phyloP scores from a whole-genome alignment of 2,797 vertebrate species.

The Calcarius lapponicus region DNA sequence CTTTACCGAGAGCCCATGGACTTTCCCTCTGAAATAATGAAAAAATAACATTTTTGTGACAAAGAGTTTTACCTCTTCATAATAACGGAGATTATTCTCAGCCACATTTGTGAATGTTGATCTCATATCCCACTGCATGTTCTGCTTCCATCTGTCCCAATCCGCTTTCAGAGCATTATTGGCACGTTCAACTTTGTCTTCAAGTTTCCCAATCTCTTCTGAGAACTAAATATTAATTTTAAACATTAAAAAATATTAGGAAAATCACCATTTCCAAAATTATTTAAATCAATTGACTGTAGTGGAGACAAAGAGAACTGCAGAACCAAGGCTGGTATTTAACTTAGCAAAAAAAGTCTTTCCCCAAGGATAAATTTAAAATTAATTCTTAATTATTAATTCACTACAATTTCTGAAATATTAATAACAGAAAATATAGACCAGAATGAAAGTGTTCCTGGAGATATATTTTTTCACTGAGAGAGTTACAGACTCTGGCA shows the following conservation, averaged over 20 bases:
- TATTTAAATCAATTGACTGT: background rate
- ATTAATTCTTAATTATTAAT: background rate
- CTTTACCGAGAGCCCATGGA: background rate
- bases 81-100: conserved; percentile 87
- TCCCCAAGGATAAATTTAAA: background rate
- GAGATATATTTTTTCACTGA: background rate
- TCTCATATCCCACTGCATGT: conserved; percentile 87
- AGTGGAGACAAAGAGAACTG: background rate
- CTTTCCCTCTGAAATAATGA: background rate
- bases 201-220: conserved; percentile 87
- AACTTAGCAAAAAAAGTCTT: background rate
- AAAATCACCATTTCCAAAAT: background rate
- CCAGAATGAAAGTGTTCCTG: background rate
- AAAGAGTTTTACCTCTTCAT: conserved; percentile 87
- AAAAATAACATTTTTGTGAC: background rate
- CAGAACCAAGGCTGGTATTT: background rate
- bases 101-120: conserved; percentile 82
- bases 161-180: conserved; percentile 89
- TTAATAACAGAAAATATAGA: background rate
- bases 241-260: conserved; percentile 8
- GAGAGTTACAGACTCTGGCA: background rate
- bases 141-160: conserved; percentile 88
- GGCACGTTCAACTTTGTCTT: conserved; percentile 88
- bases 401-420: background rate
- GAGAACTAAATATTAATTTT: conserved; percentile 78